Evolutionary conservation across 2,888 invertebrate genomes (phyloP).

Genomic region (Masnerella sp.): DNA sequence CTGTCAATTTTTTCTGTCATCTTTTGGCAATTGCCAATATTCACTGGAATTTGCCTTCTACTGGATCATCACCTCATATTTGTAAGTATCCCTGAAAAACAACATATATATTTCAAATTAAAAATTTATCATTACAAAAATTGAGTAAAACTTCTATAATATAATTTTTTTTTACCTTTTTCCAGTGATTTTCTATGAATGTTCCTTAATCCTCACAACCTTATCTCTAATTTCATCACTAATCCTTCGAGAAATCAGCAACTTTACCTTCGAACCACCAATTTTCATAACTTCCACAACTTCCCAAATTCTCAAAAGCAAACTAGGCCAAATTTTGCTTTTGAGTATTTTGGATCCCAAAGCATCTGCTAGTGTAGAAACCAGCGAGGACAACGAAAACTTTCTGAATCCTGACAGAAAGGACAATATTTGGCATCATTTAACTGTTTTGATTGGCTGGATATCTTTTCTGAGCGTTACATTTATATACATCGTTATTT

Average conservation of each 20-base stretch:
- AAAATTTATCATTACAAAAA: neutral
- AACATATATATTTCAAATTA: neutral
- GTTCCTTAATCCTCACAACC: conserved; percentile 62
- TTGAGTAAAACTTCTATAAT: neutral
- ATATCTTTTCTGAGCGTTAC: conserved; percentile 64
- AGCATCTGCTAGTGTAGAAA: conserved; percentile 66
- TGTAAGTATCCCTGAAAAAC: conserved; percentile 72
- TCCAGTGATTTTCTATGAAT: conserved; percentile 69
- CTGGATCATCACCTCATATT: conserved; percentile 82
- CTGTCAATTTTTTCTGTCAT: conserved; percentile 82
- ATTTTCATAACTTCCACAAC: conserved; percentile 64
- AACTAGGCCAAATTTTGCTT: conserved; percentile 67
- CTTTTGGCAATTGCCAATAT: conserved; percentile 81
- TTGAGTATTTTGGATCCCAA: conserved; percentile 69
- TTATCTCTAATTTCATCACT: conserved; percentile 41
- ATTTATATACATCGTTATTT: conserved; percentile 65
- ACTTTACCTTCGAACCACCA: conserved; percentile 64
- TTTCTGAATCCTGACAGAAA: conserved; percentile 55
- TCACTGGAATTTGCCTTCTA: conserved; percentile 81
- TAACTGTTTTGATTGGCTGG: conserved; percentile 67
- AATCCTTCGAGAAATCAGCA: conserved; percentile 62
- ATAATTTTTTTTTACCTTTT: conserved; percentile 12
- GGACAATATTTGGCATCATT: conserved; percentile 65
- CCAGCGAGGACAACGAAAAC: conserved; percentile 63
- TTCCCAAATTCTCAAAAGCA: conserved; percentile 65